These are phyloP conservation scores for Hydropsyche tenuis DNA, from an alignment of 1,140 invertebrate genomes.

Conservation along the genomic window DNA sequence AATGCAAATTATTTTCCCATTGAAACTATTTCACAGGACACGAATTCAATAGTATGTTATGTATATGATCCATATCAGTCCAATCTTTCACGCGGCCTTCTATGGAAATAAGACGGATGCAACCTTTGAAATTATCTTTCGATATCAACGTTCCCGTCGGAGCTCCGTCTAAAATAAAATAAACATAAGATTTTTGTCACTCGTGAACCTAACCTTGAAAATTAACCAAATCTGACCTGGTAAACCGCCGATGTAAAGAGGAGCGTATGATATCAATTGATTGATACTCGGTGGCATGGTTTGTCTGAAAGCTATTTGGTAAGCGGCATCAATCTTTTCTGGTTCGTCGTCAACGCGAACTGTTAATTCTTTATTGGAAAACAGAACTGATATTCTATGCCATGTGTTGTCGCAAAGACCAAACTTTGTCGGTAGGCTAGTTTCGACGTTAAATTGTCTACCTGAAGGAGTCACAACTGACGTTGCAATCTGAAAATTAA, in stretches of 20 bases:
- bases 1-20: not conserved
- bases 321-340: conserved; percentile 59
- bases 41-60: conserved; percentile 85
- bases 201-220: too few relatives aligned
- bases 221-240: conserved; percentile 67
- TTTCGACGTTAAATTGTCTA: conserved; percentile 66
- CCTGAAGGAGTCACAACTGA: conserved; percentile 72
- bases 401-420: conserved; percentile 85
- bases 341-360: conserved; percentile 75
- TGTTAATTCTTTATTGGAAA: conserved; percentile 72
- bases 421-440: conserved; percentile 68
- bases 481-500: conserved; percentile 69
- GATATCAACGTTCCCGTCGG: conserved; percentile 45
- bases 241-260: conserved; percentile 84
- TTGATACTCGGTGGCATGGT: conserved; percentile 57
- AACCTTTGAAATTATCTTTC: conserved; percentile 86
- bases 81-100: conserved; percentile 72
- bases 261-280: conserved; percentile 59
- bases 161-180: conserved; percentile 48
- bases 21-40: conserved; percentile 68
- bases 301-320: conserved; percentile 50
- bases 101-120: conserved; percentile 84
- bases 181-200: too few relatives aligned
- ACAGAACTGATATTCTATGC: conserved; percentile 81
- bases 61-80: conserved; percentile 81